A percentile compares a stretch with the other conserved stretches of the same genome.
Evolutionary conservation across 2,113 vertebrate genomes (phyloP).

Genomic region (Plotosus lineatus): DNA sequence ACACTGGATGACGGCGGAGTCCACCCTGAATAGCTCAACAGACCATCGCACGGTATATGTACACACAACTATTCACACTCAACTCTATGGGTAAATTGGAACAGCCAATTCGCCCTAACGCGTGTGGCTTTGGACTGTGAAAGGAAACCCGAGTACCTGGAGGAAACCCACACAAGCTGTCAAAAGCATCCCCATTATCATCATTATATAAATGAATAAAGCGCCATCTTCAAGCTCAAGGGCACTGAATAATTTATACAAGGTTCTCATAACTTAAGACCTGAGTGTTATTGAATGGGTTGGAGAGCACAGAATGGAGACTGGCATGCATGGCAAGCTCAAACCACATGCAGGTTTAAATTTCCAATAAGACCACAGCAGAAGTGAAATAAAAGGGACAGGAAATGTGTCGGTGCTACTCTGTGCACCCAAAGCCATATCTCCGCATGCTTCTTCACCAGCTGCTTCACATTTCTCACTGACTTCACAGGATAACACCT

Average conservation of each 20-base stretch:
- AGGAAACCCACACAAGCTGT: no score
- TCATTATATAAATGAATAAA: not conserved
- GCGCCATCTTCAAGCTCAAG: not conserved
- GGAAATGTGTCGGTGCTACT: constrained; percentile 45
- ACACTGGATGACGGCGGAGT: no score
- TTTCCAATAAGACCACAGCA: constrained; percentile 38
- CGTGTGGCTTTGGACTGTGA: no score
- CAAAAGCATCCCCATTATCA: not conserved
- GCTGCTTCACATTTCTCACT: not conserved
- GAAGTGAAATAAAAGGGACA: constrained; percentile 55
- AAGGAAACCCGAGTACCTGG: no score
- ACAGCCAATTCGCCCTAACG: no score
- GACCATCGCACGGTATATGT: no score
- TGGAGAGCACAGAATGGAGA: no score
- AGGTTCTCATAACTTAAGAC: not conserved
- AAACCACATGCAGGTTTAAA: constrained; percentile 13
- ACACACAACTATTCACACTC: no score
- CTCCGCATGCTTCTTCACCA: not conserved
- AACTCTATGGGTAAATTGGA: no score
- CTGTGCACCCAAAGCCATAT: not conserved
- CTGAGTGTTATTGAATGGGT: not conserved
- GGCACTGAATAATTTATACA: not conserved
- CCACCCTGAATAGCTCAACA: no score
- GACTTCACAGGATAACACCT: not conserved
- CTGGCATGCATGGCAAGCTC: not conserved